A percentile compares a stretch with the other conserved stretches of the same genome.
phyloP scores from a whole-genome alignment of 2,113 vertebrate genomes.

The Heliornis fulica region DNA sequence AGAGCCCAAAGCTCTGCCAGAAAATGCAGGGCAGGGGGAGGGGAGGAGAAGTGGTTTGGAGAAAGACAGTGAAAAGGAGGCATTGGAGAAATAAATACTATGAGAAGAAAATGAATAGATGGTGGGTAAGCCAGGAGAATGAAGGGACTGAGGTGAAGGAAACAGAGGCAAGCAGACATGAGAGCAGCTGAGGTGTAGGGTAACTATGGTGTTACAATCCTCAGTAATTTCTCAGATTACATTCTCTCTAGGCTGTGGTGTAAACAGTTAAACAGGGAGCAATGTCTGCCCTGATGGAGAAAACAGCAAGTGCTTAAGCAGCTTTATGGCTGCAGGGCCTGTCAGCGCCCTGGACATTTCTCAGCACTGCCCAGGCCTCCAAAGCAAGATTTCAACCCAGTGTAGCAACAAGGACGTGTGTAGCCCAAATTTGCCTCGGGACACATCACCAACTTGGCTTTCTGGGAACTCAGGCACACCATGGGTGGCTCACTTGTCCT shows the following conservation, averaged over 20 bases:
- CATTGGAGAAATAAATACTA: neutral
- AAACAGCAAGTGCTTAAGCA: conserved; percentile 40
- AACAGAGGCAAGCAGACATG: neutral
- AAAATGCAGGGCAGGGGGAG: conserved; percentile 36
- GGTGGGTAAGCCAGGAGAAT: neutral
- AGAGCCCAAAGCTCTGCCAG: conserved; percentile 55
- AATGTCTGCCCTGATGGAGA: conserved; percentile 42
- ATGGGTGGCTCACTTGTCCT: neutral
- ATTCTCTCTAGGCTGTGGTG: neutral
- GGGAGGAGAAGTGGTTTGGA: neutral
- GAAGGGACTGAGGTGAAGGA: neutral
- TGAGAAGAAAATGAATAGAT: neutral
- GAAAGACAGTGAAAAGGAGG: neutral
- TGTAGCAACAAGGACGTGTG: rapidly evolving
- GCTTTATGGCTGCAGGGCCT: neutral
- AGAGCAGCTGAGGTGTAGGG: neutral
- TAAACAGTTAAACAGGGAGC: conserved; percentile 50
- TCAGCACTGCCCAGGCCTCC: neutral
- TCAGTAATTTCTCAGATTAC: neutral
- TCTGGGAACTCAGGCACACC: neutral
- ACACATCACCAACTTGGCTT: neutral
- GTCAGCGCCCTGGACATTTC: neutral
- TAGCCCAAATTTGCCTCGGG: neutral
- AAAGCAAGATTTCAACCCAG: neutral
- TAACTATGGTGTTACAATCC: neutral